Evolutionary conservation across 2,888 invertebrate genomes (phyloP).

Genomic region (Trachelus stipa): DNA sequence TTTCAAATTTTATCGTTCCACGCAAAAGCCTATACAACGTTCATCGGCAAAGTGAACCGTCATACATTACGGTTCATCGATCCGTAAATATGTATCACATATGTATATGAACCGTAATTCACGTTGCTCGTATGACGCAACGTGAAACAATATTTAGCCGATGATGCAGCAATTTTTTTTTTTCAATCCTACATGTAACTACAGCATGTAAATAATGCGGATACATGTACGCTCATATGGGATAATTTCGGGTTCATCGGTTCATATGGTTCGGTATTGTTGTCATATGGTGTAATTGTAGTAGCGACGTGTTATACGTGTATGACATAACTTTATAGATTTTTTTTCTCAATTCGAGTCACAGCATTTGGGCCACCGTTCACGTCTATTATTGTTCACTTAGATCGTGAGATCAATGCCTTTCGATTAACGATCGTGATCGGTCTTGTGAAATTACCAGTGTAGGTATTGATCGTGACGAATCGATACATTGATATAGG

Average conservation of each 20-base stretch:
- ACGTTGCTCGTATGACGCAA: background rate
- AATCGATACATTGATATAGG: background rate
- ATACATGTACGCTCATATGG: background rate
- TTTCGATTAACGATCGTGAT: background rate
- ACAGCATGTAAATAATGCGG: constrained; percentile 2
- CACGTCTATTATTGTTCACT: background rate
- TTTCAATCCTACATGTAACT: background rate
- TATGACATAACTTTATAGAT: background rate
- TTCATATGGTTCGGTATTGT: background rate
- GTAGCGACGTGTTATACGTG: background rate
- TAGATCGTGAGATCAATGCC: background rate
- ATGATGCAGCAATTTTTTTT: constrained; percentile 1
- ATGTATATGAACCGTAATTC: background rate
- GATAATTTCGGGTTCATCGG: background rate
- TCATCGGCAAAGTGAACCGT: background rate
- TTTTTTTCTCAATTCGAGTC: background rate
- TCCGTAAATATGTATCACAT: background rate
- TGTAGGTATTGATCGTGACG: background rate
- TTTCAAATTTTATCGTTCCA: background rate
- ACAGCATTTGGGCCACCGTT: constrained; percentile 2
- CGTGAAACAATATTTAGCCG: constrained; percentile 3
- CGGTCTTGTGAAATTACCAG: background rate
- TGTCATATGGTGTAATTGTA: background rate
- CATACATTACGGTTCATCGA: background rate
- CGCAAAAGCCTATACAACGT: background rate